Conservation (phyloP, 2,113 vertebrate species). For the Ageneiosus marmoratus region DNA sequence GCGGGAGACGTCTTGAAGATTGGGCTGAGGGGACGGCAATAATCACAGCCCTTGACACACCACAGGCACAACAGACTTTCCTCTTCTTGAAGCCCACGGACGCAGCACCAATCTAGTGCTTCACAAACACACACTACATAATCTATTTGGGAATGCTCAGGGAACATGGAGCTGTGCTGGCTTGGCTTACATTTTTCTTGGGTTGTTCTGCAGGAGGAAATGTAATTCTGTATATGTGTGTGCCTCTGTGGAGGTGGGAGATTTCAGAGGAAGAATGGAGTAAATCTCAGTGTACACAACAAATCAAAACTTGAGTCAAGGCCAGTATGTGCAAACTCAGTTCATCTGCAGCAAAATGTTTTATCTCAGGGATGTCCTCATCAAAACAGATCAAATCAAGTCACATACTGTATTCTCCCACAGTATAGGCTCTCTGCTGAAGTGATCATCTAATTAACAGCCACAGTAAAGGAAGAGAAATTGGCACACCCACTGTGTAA, state of each 20-base stretch:
- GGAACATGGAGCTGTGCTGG: conserved; percentile 58
- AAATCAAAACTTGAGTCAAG: conserved; percentile 19
- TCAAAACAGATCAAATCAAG: neutral
- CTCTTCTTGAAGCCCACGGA: conserved; percentile 68
- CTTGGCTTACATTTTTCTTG: conserved; percentile 59
- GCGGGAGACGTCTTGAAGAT: conserved; percentile 72
- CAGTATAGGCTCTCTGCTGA: neutral
- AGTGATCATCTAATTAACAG: conserved; percentile 15
- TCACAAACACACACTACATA: conserved; percentile 68
- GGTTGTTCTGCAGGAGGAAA: conserved; percentile 55
- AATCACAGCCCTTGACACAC: conserved; percentile 72
- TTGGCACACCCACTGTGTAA: conserved; percentile 30
- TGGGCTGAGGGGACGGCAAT: conserved; percentile 69
- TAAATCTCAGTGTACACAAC: conserved; percentile 31
- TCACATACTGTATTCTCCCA: neutral
- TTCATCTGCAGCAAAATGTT: neutral
- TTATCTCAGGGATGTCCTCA: neutral
- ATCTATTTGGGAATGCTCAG: conserved; percentile 66
- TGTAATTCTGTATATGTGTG: conserved; percentile 44
- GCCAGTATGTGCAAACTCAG: conserved; percentile 11
- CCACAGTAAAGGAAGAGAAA: neutral
- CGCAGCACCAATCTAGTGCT: conserved; percentile 61
- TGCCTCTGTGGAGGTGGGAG: conserved; percentile 40
- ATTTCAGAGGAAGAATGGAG: conserved; percentile 48
- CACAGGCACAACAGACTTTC: conserved; percentile 73